Evolutionary conservation across 1,140 invertebrate species (phyloP).

Genomic region (Macrosteles quadrilineatus): DNA sequence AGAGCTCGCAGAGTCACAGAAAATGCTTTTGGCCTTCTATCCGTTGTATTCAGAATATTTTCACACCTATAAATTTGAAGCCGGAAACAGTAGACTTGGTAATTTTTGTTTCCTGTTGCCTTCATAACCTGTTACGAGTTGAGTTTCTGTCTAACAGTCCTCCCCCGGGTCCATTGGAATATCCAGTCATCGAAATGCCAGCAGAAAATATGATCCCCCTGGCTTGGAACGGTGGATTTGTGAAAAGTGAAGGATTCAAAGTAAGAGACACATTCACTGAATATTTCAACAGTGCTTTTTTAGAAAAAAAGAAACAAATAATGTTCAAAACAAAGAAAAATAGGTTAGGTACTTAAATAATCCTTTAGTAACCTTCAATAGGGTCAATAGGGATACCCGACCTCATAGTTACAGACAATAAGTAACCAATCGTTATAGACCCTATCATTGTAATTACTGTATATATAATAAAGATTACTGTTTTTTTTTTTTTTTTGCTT

Average conservation of each 20-base stretch:
- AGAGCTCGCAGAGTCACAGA: neutral
- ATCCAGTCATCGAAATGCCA: neutral
- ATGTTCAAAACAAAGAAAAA: too few species aligned
- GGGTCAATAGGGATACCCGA: too few species aligned
- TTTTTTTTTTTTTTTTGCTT: too few species aligned
- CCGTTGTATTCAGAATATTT: neutral
- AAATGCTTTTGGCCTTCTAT: neutral
- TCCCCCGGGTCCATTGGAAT: conserved; percentile 47
- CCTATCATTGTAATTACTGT: too few species aligned
- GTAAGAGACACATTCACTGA: neutral
- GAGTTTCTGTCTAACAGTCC: neutral
- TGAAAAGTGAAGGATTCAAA: neutral
- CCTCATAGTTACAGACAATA: too few species aligned
- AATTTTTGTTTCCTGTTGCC: neutral
- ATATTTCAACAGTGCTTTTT: conserved; percentile 41
- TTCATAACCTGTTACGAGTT: neutral
- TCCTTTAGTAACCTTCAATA: too few species aligned
- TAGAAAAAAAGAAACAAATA: conserved; percentile 7
- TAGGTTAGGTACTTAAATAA: too few species aligned
- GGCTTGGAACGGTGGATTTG: neutral
- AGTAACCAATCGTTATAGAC: too few species aligned
- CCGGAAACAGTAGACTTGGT: conserved; percentile 1
- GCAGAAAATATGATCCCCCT: neutral
- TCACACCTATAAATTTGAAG: neutral
- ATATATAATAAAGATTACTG: too few species aligned